These are phyloP conservation scores for Coturnix japonica DNA, from an alignment of 2,113 vertebrate genomes.

Conservation along the genomic window DNA sequence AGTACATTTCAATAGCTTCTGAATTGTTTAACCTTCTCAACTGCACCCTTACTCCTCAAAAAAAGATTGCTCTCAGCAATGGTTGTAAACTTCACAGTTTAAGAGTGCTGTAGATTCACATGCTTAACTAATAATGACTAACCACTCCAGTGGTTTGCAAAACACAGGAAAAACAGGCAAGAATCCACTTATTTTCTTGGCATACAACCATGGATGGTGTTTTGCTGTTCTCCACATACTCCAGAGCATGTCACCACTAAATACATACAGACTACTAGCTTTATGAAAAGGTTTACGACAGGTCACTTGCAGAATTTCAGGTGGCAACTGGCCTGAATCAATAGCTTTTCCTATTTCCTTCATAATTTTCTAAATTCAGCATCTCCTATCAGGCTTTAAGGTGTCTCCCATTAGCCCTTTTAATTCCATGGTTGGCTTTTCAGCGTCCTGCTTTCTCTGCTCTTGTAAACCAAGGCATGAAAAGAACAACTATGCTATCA, in stretches of 20 bases:
- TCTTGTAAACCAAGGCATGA: slow-evolving; percentile 38
- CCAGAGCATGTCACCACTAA: slow-evolving; percentile 30
- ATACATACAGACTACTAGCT: neutral
- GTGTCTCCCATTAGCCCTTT: neutral
- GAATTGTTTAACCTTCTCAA: slow-evolving; percentile 46
- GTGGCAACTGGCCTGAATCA: slow-evolving; percentile 26
- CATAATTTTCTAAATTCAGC: slow-evolving; percentile 42
- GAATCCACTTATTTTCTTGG: slow-evolving; percentile 42
- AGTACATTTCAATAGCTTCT: slow-evolving; percentile 21
- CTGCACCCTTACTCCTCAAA: slow-evolving; percentile 58
- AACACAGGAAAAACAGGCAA: slow-evolving; percentile 26
- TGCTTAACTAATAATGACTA: slow-evolving; percentile 37
- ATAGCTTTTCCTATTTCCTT: slow-evolving; percentile 40
- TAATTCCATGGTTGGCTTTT: neutral
- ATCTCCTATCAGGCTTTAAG: slow-evolving; percentile 40
- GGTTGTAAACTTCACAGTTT: slow-evolving; percentile 52
- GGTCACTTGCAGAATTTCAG: slow-evolving; percentile 52
- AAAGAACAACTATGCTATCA: neutral
- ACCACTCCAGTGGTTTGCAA: slow-evolving; percentile 22
- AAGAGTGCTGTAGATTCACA: neutral
- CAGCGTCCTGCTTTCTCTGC: neutral
- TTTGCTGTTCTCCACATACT: slow-evolving; percentile 31
- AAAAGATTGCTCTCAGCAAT: slow-evolving; percentile 47
- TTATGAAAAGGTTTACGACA: slow-evolving; percentile 1
- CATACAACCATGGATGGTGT: neutral